These are phyloP conservation scores for Corvus moneduloides DNA, from an alignment of 2,113 vertebrate genomes.

Conservation along the genomic window DNA sequence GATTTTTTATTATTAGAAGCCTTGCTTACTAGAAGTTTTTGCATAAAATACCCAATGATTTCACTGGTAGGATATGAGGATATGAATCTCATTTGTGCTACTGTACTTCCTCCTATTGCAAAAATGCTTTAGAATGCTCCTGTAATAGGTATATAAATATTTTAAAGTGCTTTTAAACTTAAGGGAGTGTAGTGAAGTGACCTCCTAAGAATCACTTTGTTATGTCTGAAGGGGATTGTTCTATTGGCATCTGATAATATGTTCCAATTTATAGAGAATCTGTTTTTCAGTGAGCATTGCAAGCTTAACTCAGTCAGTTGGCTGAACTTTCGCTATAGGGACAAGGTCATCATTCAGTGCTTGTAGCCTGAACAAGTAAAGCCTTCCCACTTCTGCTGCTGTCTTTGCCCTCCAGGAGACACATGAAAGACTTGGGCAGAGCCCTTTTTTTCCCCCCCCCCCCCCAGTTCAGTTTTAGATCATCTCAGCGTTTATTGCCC, in stretches of 20 bases:
- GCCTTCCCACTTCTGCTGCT: not conserved
- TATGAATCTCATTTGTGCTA: not conserved
- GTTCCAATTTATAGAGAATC: not conserved
- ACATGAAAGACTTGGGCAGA: not conserved
- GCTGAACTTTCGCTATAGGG: not conserved
- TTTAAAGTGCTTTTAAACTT: not conserved
- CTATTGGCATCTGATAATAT: not conserved
- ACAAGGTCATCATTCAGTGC: not conserved
- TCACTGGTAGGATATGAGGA: not conserved
- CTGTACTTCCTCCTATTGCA: not conserved
- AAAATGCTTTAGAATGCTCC: not conserved
- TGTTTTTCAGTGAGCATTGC: not conserved
- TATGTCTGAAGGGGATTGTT: not conserved
- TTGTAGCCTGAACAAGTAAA: not conserved
- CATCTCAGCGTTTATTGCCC: not conserved
- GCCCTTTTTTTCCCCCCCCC: rapidly evolving
- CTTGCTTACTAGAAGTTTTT: not conserved
- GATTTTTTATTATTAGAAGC: not conserved
- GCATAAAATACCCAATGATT: not conserved
- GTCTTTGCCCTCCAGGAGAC: not conserved
- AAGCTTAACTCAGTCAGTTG: not conserved
- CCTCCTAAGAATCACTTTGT: not conserved
- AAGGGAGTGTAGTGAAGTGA: not conserved
- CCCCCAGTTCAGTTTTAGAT: not conserved
- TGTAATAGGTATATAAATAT: not conserved